Evolutionary conservation across 2,888 invertebrate species (phyloP), one percentile per base, ranked within the genome.

Genomic region (Diarsia brunnea): DNA sequence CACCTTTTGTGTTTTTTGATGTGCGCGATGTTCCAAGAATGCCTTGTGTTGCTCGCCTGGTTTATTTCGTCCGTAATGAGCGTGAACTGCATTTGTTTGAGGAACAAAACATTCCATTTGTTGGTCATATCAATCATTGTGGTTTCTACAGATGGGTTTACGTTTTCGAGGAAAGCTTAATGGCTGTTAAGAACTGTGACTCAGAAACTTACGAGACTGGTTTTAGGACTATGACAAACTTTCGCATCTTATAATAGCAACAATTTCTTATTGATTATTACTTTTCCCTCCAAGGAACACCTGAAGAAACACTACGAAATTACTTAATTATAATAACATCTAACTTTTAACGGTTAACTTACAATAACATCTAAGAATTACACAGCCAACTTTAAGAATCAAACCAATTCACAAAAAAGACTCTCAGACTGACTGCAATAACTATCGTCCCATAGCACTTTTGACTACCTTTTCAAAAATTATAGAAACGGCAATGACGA

Each of bases 11-110:
- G 85, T 82, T 78, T 82, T 86, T 84, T 73, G 58, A 77, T 73
- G 72, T 79, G 84, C 66, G 74, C 73, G 53, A 5, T 80, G 64
- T 90, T 89, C 90, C 73, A 71, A 84, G 89, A 91, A 91, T 82
- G 78, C 49, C 47, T 14, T 70, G 75, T 75, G 81, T 53, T 70
- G 68, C 49, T 55, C 64, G 45, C 71, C 85, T 84, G 82, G 83
- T 83, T 84, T 86, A 79, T 84, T 82, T 87, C 74, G 73, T 58
- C 66, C 45, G 60, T 78, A 85, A 87, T 81, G 84, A 84, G 81
- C 73, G 74, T 73, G 74, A 77, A 74, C 73, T 76, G 78, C 66
- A 79, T 82, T 85, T 85, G 81, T 84, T 88, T 72, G 68, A 74
- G 70, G 72, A 74, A 85, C 78, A 87, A 81, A 84, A 79, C 76